Conservation (phyloP, 1,140 invertebrate species). For the Homalodisca vitripennis region DNA sequence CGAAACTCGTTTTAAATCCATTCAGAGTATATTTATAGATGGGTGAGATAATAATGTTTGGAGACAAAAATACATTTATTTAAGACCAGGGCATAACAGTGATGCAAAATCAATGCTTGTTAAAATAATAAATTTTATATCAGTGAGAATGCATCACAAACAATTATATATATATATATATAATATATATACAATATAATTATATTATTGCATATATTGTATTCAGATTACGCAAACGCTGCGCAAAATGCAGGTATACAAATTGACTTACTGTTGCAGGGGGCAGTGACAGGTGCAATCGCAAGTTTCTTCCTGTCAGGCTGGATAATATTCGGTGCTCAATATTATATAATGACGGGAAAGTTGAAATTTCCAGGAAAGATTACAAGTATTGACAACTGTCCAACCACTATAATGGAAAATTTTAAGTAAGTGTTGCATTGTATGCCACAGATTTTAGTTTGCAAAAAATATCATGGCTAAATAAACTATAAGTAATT, state of each 20-base stretch:
- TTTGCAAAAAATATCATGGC: too few relatives aligned
- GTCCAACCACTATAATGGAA: slow-evolving; percentile 24
- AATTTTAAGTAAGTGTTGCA: background rate
- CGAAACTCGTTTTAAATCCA: too few relatives aligned
- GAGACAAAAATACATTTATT: too few relatives aligned
- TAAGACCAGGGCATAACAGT: too few relatives aligned
- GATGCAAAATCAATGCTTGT: too few relatives aligned
- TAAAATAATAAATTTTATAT: too few relatives aligned
- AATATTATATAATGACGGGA: slow-evolving; percentile 26
- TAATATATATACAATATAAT: background rate
- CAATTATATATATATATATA: background rate
- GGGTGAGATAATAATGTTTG: too few relatives aligned
- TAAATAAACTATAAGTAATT: too few relatives aligned
- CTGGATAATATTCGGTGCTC: slow-evolving; percentile 33
- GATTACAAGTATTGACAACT: slow-evolving; percentile 31
- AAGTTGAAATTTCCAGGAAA: slow-evolving; percentile 33
- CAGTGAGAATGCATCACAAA: background rate
- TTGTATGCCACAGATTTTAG: too few relatives aligned
- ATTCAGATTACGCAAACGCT: background rate
- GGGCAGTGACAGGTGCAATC: slow-evolving; percentile 32
- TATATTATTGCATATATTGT: background rate
- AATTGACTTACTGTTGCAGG: slow-evolving; percentile 23
- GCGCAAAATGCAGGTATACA: background rate
- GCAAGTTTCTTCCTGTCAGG: slow-evolving; percentile 18
- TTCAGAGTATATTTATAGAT: too few relatives aligned